Conservation (phyloP, 2,797 vertebrate species). For the Cirrhinus molitorella region DNA sequence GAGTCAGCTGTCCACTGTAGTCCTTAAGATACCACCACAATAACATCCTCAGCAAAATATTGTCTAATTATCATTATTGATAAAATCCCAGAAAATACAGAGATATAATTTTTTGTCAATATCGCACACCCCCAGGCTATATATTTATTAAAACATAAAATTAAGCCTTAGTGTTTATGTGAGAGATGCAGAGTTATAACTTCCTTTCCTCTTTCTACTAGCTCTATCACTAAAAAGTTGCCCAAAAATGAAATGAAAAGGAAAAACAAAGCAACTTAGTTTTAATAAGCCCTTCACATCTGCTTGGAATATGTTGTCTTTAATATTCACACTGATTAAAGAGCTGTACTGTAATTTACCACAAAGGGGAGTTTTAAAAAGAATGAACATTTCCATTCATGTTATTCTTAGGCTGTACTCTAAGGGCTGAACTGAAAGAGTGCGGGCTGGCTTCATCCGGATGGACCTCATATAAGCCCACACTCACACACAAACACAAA, state of each 20-base stretch:
- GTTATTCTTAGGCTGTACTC: constrained; percentile 36
- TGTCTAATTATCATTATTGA: no score
- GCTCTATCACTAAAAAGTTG: background rate
- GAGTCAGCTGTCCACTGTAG: no score
- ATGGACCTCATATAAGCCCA: constrained; percentile 11
- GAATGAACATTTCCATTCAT: constrained; percentile 17
- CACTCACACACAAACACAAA: background rate
- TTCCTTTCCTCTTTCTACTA: background rate
- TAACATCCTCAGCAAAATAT: no score
- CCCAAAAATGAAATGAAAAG: background rate
- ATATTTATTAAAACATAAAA: no score
- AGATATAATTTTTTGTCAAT: no score
- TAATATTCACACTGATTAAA: constrained; percentile 21
- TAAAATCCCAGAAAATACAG: no score
- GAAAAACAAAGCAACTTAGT: background rate
- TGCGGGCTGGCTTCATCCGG: constrained; percentile 14
- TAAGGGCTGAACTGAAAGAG: constrained; percentile 30
- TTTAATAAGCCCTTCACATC: background rate
- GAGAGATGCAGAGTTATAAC: no score
- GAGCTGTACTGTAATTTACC: constrained; percentile 5
- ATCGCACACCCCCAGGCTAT: no score
- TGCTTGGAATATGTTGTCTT: background rate
- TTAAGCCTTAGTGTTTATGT: no score
- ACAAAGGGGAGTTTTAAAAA: background rate
- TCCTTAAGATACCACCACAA: no score